Conservation (phyloP, 2,113 vertebrate species). For the Corvus cornix region DNA sequence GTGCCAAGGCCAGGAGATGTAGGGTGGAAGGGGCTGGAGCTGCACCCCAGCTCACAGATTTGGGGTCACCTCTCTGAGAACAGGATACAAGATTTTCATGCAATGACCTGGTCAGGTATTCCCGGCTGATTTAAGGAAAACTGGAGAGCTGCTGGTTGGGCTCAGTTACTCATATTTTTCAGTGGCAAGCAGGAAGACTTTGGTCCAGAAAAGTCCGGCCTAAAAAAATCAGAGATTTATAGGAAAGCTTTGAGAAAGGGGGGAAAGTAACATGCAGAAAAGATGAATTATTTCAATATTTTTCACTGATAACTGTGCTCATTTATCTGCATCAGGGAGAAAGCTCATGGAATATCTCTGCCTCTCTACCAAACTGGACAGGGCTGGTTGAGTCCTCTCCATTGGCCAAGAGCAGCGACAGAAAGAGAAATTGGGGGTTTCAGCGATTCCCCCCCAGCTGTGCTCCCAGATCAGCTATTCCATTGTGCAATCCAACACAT, state of each 20-base stretch:
- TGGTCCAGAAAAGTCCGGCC: not conserved
- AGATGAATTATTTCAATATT: not conserved
- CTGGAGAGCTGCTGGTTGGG: not conserved
- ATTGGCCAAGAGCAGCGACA: not conserved
- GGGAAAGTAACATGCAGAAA: not conserved
- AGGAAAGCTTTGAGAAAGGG: not conserved
- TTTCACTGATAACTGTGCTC: not conserved
- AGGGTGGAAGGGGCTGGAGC: not conserved
- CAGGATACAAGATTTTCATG: not conserved
- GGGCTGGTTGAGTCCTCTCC: not conserved
- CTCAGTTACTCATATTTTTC: not conserved
- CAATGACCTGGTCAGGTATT: rapidly evolving
- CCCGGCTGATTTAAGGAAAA: not conserved
- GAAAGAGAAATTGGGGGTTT: not conserved
- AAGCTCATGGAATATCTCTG: not conserved
- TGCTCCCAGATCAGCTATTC: not conserved
- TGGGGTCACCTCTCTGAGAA: not conserved
- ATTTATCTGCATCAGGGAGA: not conserved
- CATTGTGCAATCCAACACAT: not conserved
- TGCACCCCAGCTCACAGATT: not conserved
- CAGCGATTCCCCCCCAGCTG: not conserved
- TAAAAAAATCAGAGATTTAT: not conserved
- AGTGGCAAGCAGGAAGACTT: rapidly evolving
- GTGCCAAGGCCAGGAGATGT: not conserved
- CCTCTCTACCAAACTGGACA: not conserved